phyloP scores from a whole-genome alignment of 2,113 vertebrate genomes.

The Anhinga anhinga region DNA sequence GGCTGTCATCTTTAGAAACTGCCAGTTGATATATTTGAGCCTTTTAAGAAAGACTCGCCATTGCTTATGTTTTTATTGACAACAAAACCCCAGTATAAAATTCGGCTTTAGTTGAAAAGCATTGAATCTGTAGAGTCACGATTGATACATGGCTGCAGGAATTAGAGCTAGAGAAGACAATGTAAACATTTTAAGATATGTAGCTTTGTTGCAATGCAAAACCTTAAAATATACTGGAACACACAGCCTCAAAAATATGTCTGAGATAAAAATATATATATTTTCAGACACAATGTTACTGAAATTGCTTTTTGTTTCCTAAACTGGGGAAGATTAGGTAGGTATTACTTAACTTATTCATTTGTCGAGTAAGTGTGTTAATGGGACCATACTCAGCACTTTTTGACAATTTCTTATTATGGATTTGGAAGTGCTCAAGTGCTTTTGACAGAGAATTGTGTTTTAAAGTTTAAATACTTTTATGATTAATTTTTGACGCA shows the following conservation, averaged over 20 bases:
- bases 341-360: neutral
- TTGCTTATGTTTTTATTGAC: neutral
- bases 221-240: neutral
- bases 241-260: neutral
- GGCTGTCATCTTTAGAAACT: neutral
- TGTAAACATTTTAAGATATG: neutral
- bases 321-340: neutral
- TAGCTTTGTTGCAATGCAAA: neutral
- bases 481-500: constrained; percentile 40
- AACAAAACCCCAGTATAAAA: neutral
- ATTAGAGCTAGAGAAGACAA: neutral
- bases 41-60: neutral
- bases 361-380: neutral
- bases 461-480: constrained; percentile 52
- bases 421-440: neutral
- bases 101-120: neutral
- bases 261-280: neutral
- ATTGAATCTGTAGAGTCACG: neutral
- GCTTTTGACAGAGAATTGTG: constrained; percentile 7
- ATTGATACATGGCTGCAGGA: neutral
- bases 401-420: neutral
- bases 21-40: neutral
- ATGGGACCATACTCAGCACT: neutral
- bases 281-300: neutral
- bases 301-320: neutral